These are phyloP conservation scores for Sebastes iracundus DNA, from an alignment of 2,797 vertebrate genomes.

Conservation along the genomic window DNA sequence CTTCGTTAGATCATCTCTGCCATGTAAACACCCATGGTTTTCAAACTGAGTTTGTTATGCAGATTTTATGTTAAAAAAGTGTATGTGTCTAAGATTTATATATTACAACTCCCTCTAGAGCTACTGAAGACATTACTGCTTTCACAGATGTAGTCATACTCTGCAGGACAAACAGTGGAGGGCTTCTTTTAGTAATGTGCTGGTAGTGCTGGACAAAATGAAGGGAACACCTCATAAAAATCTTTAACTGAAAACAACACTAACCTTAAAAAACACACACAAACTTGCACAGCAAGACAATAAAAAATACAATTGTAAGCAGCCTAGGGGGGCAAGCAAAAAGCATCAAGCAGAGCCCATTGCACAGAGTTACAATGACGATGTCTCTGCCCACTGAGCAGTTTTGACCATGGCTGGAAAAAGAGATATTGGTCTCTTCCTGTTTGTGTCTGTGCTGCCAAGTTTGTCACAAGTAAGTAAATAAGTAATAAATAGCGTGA, in stretches of 20 bases:
- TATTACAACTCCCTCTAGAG: not conserved
- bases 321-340: not conserved
- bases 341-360: not conserved
- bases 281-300: not conserved
- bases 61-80: not conserved
- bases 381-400: conserved; percentile 1
- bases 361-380: not conserved
- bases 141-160: not conserved
- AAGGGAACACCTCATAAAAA: not conserved
- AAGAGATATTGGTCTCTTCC: conserved; percentile 4
- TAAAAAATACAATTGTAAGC: not conserved
- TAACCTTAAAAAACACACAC: not conserved
- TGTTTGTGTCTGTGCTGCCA: conserved; percentile 10
- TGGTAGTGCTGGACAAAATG: not conserved
- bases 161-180: not conserved
- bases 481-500: not conserved
- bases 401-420: conserved; percentile 4
- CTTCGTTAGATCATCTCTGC: not conserved
- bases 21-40: not conserved
- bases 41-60: not conserved
- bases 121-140: not conserved
- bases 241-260: not conserved
- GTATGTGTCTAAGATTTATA: not conserved
- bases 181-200: not conserved
- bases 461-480: not conserved